Conservation (phyloP, 2,888 invertebrate species). For the Napeogenes inachia region DNA sequence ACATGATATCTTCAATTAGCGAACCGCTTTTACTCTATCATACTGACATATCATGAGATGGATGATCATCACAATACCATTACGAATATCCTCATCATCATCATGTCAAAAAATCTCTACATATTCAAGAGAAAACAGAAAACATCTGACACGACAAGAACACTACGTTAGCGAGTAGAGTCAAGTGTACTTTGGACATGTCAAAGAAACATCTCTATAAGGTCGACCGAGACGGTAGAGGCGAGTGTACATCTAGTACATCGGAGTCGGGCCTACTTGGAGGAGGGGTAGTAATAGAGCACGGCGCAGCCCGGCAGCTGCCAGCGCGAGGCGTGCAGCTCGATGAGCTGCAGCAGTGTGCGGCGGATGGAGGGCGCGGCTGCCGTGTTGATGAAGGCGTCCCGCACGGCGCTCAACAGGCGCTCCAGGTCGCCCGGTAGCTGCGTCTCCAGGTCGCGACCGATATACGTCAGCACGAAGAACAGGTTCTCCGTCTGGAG, state of each 20-base stretch:
- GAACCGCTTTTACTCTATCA: too few species aligned
- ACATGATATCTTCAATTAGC: too few species aligned
- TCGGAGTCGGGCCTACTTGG: constrained; percentile 54
- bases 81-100: too few species aligned
- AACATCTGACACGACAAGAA: too few species aligned
- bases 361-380: constrained; percentile 87
- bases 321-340: constrained; percentile 94
- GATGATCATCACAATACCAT: too few species aligned
- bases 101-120: too few species aligned
- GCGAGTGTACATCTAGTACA: background rate
- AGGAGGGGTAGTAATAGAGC: constrained; percentile 89
- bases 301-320: constrained; percentile 93
- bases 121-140: too few species aligned
- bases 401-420: constrained; percentile 87
- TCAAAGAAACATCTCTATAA: too few species aligned
- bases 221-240: too few species aligned
- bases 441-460: constrained; percentile 90
- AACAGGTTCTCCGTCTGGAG: constrained; percentile 90
- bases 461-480: constrained; percentile 92
- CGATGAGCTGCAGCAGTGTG: constrained; percentile 91
- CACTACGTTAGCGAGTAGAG: too few species aligned
- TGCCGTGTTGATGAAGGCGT: constrained; percentile 88
- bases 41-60: too few species aligned
- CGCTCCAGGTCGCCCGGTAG: constrained; percentile 88
- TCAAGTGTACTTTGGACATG: too few species aligned